Base-by-base conservation (phyloP, 2,888 invertebrate genomes). In the Scaptomyza polygonia region DNA sequence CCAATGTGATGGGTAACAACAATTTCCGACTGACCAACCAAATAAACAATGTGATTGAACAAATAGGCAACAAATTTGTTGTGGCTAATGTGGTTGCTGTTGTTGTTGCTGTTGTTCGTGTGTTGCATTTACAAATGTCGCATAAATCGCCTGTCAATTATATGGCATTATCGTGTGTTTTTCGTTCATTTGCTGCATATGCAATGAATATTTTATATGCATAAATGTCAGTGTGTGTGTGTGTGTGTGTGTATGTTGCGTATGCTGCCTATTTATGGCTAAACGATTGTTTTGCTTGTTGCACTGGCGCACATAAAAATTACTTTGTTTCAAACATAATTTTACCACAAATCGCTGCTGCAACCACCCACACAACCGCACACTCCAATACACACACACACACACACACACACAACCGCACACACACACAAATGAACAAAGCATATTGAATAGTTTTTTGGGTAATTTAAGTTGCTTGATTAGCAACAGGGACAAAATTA, bases 101-200 rank as follows among this genome's bases (percentile, higher is more conserved):
- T 51, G 42, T 5, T 40, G 30, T 53, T 44, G 52, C 43, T 36
- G 57, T 54, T 55, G 25, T 11, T 32, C 39, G 36, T 51, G 47
- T 52, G 30, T 48, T 56, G 55, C 45, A 62, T 59, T 64, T 68
- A 53, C 51, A 61, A 77, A 69, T 79, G 82, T 73, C 65, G 61
- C 86, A 79, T 83, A 86, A 86, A 86, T 83, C 84, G 77, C 59
- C 65, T 80, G 82, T 88, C 82, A 83, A 83, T 88, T 83, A 83
- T 73, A 57, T 58, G 74, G 87, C 62, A 88, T 82, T 88, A 86
- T 82, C 75, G 45, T 34, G n/a, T 70, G 44, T 54, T 43, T 49
- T 63, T 67, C 55, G 55, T 58, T 82, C 59, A 71, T 64, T 47
- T 40, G 53, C 47, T 77, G 66, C 58, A 54, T 49, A 47, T 66